Conservation (phyloP, 2,797 vertebrate genomes). For the Potorous gilbertii region DNA sequence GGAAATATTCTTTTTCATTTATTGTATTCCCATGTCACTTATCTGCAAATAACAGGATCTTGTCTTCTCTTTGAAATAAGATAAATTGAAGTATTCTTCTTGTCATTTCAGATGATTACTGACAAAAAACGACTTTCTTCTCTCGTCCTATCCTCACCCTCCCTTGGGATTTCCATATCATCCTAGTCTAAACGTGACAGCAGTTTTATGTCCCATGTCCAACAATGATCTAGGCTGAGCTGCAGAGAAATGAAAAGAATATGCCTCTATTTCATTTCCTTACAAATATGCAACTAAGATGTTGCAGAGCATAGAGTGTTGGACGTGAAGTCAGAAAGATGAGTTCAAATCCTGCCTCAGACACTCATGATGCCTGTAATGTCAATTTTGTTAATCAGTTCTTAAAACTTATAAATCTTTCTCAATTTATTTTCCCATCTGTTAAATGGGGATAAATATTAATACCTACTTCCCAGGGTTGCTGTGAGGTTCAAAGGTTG, state of each 20-base stretch:
- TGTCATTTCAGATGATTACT: constrained; percentile 58
- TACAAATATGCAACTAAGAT: constrained; percentile 26
- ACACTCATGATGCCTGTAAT: neutral
- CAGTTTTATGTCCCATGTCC: constrained; percentile 44
- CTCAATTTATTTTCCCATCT: neutral
- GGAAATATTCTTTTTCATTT: constrained; percentile 1
- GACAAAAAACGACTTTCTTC: constrained; percentile 45
- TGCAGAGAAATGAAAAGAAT: constrained; percentile 51
- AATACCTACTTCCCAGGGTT: neutral
- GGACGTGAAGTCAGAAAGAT: neutral
- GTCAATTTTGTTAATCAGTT: too few relatives aligned
- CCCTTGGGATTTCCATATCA: constrained; percentile 45
- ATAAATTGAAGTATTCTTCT: constrained; percentile 53
- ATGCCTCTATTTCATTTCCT: neutral
- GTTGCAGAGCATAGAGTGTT: neutral
- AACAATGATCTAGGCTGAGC: constrained; percentile 51
- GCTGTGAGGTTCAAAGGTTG: neutral
- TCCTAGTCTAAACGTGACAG: constrained; percentile 47
- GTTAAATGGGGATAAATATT: neutral
- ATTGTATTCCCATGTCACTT: neutral
- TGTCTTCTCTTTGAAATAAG: constrained; percentile 50
- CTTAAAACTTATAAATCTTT: neutral
- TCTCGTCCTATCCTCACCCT: neutral
- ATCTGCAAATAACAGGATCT: constrained; percentile 40
- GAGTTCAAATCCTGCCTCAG: neutral